Evolutionary conservation across 1,140 invertebrate species (phyloP), one percentile per base, ranked within the genome.

Genomic region (Apis cerana): DNA sequence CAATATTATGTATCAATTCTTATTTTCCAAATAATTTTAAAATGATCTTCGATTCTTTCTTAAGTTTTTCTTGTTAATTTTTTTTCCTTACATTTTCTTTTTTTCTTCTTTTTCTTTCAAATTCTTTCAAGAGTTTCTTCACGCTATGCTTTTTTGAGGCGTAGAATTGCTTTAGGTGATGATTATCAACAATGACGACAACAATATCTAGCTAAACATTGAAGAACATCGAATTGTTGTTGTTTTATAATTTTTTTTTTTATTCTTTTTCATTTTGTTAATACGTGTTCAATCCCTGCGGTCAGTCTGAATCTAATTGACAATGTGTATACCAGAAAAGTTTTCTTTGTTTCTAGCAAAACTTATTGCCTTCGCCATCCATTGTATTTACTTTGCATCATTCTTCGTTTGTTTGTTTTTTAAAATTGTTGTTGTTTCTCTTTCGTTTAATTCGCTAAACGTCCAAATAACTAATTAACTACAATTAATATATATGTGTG

Each of bases 221-320:
- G 87, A 91, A 91, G 59, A 88, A 92, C 90, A 92, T 89, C 84
- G 89, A 91, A 89, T 75, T 74, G 8, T 74, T 70, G 5, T 5
- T 74, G 7, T 7, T 71, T 56, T 21, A 33, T 11, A 17, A 56
- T 71, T 27, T n/a, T 12, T 50, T 56, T 74, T 59, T 58, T 74
- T 5, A 21, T 67, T 74, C 9, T 48, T n/a, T 43, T 74, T 13
- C 33, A n/a, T 68, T 79, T 78, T 64, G 80, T 86, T 91, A 90
- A 88, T 89, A 90, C 89, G 84, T 92, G 88, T 92, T 93, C 91
- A 93, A 94, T 93, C 92, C 93, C 92, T 93, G 91, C 92, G 92
- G 85, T 94, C 93, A 94, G 93, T 94, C 93, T 94, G 93, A 94
- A 94, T 93, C 93, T 94, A 94, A 94, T 94, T 94, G 93, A 94